A percentile compares a stretch with the other conserved stretches of the same genome.
These are phyloP conservation scores for Macropus fuliginosus DNA, from an alignment of 2,797 vertebrate genomes.

Conservation along the genomic window DNA sequence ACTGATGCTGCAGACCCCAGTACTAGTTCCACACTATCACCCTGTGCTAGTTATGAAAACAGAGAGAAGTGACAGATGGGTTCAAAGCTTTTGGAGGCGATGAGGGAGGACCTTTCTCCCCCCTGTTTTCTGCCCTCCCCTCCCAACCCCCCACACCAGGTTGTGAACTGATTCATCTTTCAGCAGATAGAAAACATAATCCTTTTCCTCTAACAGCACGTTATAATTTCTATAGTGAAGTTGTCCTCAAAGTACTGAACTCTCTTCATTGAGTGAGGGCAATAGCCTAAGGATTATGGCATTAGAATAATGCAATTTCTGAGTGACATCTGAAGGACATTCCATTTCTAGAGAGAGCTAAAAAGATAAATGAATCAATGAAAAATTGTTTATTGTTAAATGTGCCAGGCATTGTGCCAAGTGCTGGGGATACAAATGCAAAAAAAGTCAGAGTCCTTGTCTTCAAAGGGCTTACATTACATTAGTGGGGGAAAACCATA, in stretches of 20 bases:
- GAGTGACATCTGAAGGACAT: neutral
- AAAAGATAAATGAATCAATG: neutral
- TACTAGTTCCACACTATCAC: neutral
- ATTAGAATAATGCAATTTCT: neutral
- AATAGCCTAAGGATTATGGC: neutral
- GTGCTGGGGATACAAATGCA: neutral
- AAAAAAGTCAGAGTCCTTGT: neutral
- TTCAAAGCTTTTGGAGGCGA: slow-evolving; percentile 58
- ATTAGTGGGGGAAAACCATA: neutral
- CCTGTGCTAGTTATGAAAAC: slow-evolving; percentile 61
- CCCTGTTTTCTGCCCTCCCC: neutral
- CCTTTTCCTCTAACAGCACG: slow-evolving; percentile 32
- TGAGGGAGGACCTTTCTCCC: slow-evolving; percentile 49
- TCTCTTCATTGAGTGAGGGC: neutral
- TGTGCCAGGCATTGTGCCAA: neutral
- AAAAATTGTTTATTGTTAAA: neutral
- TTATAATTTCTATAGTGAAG: slow-evolving; percentile 20
- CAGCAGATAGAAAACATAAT: slow-evolving; percentile 27
- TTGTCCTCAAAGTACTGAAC: slow-evolving; percentile 36
- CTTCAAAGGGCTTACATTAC: neutral
- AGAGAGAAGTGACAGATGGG: slow-evolving; percentile 78
- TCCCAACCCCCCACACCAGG: neutral
- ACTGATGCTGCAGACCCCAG: neutral
- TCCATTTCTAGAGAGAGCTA: neutral
- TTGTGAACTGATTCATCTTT: slow-evolving; percentile 71